phyloP scores from a whole-genome alignment of 2,888 invertebrate genomes.

The Deilephila elpenor region DNA sequence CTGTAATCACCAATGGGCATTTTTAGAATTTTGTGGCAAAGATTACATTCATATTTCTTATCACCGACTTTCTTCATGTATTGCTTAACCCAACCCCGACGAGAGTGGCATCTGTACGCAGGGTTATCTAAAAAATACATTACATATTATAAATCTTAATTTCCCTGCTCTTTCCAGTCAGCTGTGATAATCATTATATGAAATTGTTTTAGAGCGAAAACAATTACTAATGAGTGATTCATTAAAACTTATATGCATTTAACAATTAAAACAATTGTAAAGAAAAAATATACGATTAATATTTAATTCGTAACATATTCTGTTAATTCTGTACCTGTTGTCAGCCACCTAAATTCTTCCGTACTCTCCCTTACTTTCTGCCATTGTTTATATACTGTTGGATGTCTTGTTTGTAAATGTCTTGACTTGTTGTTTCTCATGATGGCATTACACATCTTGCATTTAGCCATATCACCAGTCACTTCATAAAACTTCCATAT shows the following conservation, averaged over 20 bases:
- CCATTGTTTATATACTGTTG: conserved; percentile 12
- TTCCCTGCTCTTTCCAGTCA: not conserved
- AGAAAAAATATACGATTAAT: not conserved
- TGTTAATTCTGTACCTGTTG: not conserved
- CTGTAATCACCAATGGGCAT: conserved; percentile 6
- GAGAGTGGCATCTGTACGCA: not conserved
- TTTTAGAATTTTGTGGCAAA: conserved; percentile 27
- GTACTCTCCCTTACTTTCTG: not conserved
- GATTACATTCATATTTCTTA: conserved; percentile 23
- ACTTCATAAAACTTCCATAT: conserved; percentile 29
- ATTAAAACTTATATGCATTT: no score
- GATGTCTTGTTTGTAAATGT: conserved; percentile 28
- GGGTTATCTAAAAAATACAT: conserved; percentile 20
- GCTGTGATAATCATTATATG: not conserved
- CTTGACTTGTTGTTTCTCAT: conserved; percentile 28
- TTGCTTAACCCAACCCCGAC: conserved; percentile 27
- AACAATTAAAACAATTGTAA: no score
- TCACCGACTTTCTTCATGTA: conserved; percentile 23
- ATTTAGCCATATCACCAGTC: not conserved
- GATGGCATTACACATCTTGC: conserved; percentile 18
- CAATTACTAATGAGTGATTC: no score
- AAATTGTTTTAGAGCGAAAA: not conserved
- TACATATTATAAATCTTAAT: not conserved
- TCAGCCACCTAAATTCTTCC: not conserved
- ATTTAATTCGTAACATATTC: not conserved